These are phyloP conservation scores for Uropetala carovei DNA, from an alignment of 2,888 invertebrate species.

Conservation along the genomic window DNA sequence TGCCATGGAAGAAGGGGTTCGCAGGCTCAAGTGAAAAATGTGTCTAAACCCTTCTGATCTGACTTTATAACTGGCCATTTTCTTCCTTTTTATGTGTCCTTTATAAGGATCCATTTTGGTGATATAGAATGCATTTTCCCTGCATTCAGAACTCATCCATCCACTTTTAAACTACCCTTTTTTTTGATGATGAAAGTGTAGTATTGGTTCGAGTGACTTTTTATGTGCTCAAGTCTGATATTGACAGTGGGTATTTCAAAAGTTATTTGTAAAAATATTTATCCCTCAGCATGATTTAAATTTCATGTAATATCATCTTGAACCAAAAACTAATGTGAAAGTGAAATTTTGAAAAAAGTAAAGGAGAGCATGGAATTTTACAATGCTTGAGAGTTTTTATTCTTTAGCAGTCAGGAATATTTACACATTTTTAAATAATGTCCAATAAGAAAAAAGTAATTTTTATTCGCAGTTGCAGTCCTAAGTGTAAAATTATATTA, in stretches of 20 bases:
- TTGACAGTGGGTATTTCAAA: slow-evolving; percentile 46
- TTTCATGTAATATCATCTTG: slow-evolving; percentile 55
- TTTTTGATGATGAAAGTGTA: slow-evolving; percentile 56
- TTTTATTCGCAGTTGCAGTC: too few species aligned
- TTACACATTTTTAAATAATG: background rate
- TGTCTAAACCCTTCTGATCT: slow-evolving; percentile 52
- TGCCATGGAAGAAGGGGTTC: slow-evolving; percentile 49
- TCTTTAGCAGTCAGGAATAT: background rate
- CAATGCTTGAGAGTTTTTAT: background rate
- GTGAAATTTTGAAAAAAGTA: slow-evolving; percentile 56
- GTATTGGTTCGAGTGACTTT: slow-evolving; percentile 57
- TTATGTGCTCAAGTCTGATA: slow-evolving; percentile 54
- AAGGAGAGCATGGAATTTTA: slow-evolving; percentile 45
- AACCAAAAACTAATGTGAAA: slow-evolving; percentile 57
- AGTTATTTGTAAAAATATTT: slow-evolving; percentile 60
- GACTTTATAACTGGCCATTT: slow-evolving; percentile 58
- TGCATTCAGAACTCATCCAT: slow-evolving; percentile 57
- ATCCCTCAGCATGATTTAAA: slow-evolving; percentile 37
- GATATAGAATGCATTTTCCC: slow-evolving; percentile 51
- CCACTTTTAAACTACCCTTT: slow-evolving; percentile 51
- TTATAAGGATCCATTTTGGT: slow-evolving; percentile 61
- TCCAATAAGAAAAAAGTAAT: too few species aligned
- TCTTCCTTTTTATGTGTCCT: slow-evolving; percentile 63
- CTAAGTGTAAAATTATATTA: too few species aligned
- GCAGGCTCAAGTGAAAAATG: slow-evolving; percentile 41